A percentile compares a stretch with the other conserved stretches of the same genome.
phyloP scores from a whole-genome alignment of 2,888 invertebrate species.

The Heliothis peltigera region DNA sequence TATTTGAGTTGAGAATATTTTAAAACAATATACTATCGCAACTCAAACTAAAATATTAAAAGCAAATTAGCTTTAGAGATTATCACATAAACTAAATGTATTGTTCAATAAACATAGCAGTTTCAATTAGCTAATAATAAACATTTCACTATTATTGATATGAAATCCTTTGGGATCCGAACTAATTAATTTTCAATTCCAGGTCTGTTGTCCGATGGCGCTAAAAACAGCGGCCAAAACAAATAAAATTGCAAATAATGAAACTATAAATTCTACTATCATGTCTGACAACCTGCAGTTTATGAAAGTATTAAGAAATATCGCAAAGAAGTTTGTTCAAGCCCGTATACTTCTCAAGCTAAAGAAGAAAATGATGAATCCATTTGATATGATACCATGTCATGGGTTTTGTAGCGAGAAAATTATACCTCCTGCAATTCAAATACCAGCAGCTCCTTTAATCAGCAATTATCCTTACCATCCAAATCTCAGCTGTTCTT shows the following conservation, averaged over 20 bases:
- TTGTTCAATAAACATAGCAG: background rate
- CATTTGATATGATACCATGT: background rate
- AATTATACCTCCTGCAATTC: conserved; percentile 4
- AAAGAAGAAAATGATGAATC: conserved; percentile 33
- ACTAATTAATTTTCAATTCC: conserved; percentile 27
- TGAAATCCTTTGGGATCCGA: conserved; percentile 7
- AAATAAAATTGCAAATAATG: conserved; percentile 7
- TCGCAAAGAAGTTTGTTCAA: conserved; percentile 28
- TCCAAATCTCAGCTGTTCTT: conserved; percentile 27
- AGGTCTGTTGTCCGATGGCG: conserved; percentile 40
- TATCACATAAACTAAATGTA: conserved; percentile 1
- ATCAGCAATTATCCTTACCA: conserved; percentile 19
- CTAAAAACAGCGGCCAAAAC: conserved; percentile 8
- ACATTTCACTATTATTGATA: conserved; percentile 8
- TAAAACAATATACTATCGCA: background rate
- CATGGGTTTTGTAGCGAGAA: conserved; percentile 22
- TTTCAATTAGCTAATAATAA: background rate
- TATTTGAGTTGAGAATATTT: too few species aligned
- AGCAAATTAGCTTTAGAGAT: background rate
- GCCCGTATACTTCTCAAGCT: conserved; percentile 23
- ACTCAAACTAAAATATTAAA: background rate
- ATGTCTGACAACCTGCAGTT: conserved; percentile 2
- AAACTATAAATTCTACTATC: conserved; percentile 6
- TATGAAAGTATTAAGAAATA: conserved; percentile 14
- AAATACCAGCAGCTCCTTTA: conserved; percentile 7